phyloP scores from a whole-genome alignment of 2,888 invertebrate genomes.

The Leptopilina drosophilae region DNA sequence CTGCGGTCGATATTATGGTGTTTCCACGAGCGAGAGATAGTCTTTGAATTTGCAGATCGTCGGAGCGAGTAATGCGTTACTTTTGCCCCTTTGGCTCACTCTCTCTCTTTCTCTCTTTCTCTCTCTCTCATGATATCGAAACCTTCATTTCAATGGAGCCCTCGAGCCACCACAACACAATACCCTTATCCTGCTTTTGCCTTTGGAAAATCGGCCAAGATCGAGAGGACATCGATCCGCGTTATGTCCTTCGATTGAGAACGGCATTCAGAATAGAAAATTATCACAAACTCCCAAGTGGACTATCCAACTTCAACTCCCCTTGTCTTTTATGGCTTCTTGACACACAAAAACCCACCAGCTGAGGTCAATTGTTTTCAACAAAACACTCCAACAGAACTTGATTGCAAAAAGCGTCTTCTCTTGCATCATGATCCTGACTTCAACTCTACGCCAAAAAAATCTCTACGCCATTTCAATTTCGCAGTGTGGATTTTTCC shows the following conservation, averaged over 20 bases:
- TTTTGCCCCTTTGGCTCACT: slow-evolving; percentile 60
- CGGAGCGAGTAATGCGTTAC: slow-evolving; percentile 71
- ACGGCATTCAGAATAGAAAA: slow-evolving; percentile 14
- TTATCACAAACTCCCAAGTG: slow-evolving; percentile 22
- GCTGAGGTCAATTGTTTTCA: too few species aligned
- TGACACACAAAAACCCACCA: background rate
- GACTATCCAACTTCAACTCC: background rate
- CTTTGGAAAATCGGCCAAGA: slow-evolving; percentile 50
- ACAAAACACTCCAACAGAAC: too few species aligned
- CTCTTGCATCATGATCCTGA: too few species aligned
- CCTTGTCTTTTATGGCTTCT: slow-evolving; percentile 1
- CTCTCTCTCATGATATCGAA: slow-evolving; percentile 56
- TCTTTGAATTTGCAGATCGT: slow-evolving; percentile 74
- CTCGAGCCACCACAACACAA: background rate
- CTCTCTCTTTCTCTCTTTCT: slow-evolving; percentile 50
- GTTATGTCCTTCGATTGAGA: slow-evolving; percentile 22
- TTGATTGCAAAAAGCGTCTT: too few species aligned
- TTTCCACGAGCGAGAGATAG: slow-evolving; percentile 50
- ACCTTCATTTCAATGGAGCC: slow-evolving; percentile 39
- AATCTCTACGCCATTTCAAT: too few species aligned
- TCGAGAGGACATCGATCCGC: slow-evolving; percentile 40
- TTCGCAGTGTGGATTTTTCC: too few species aligned
- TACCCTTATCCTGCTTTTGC: slow-evolving; percentile 18
- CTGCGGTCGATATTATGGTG: slow-evolving; percentile 47
- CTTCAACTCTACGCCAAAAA: too few species aligned